A percentile compares a stretch with the other conserved stretches of the same genome.
Conservation (phyloP, 2,797 vertebrate genomes). For the Trichosurus vulpecula region DNA sequence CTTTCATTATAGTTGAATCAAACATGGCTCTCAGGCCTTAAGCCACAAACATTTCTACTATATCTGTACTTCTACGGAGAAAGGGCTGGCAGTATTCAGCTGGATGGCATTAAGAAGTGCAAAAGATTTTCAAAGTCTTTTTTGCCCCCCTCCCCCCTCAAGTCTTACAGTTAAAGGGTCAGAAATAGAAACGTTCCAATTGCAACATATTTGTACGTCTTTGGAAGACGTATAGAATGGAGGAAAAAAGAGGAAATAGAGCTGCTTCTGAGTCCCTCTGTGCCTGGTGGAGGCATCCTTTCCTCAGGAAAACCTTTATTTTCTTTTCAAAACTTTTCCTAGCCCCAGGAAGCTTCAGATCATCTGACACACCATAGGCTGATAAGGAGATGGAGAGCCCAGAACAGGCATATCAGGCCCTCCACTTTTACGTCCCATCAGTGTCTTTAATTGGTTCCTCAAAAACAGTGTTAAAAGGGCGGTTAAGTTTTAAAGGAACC, state of each 20-base stretch:
- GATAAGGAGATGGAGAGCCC: background rate
- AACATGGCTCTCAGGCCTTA: background rate
- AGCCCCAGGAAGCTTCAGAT: background rate
- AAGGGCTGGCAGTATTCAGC: background rate
- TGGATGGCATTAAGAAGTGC: background rate
- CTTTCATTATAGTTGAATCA: background rate
- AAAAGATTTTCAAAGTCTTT: background rate
- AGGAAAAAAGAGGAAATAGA: background rate
- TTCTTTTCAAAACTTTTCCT: background rate
- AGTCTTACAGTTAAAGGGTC: background rate
- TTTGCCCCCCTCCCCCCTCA: fast-evolving
- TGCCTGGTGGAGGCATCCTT: background rate
- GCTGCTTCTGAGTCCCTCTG: background rate
- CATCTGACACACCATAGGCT: background rate
- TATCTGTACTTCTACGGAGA: background rate
- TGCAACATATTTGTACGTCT: background rate
- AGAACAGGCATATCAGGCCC: background rate
- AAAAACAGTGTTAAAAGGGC: background rate
- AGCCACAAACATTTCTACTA: background rate
- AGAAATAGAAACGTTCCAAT: background rate
- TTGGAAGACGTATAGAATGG: background rate
- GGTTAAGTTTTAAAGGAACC: too few species aligned
- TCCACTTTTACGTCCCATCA: background rate
- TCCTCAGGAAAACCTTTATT: background rate
- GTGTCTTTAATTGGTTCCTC: background rate